These are phyloP conservation scores for Siniperca knerii DNA, from an alignment of 2,113 vertebrate species.

Conservation along the genomic window DNA sequence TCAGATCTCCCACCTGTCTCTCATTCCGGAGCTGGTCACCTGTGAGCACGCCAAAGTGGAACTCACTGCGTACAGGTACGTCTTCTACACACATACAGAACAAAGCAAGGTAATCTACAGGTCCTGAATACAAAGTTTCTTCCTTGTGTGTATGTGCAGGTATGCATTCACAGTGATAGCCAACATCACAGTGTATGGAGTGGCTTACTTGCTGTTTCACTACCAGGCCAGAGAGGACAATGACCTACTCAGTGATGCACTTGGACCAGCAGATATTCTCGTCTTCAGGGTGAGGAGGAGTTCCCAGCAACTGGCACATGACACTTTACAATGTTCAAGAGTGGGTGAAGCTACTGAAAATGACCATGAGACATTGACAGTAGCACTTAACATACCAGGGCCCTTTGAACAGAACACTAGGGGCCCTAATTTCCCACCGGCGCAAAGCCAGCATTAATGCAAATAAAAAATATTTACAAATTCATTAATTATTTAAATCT, in stretches of 20 bases:
- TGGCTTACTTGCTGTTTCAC: slow-evolving; percentile 92
- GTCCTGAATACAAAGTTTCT: background rate
- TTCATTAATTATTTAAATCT: no score
- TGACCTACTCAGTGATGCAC: slow-evolving; percentile 60
- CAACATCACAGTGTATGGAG: slow-evolving; percentile 90
- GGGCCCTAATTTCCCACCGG: no score
- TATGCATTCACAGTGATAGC: slow-evolving; percentile 95
- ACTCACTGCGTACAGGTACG: slow-evolving; percentile 94
- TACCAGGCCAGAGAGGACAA: slow-evolving; percentile 75
- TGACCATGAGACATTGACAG: no score
- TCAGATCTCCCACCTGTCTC: slow-evolving; percentile 95
- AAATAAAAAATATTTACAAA: no score
- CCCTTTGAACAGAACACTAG: no score
- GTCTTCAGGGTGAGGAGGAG: slow-evolving; percentile 90
- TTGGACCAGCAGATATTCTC: slow-evolving; percentile 87
- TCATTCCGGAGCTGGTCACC: slow-evolving; percentile 92
- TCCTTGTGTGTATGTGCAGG: slow-evolving; percentile 73
- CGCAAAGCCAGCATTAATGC: no score
- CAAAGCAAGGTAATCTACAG: no score
- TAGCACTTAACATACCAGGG: background rate
- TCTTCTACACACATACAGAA: accelerated
- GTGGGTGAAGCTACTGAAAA: background rate
- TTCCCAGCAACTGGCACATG: background rate
- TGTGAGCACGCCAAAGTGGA: slow-evolving; percentile 93
- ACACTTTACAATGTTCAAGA: background rate